Evolutionary conservation across 2,888 invertebrate species (phyloP).

Genomic region (Leptothorax acervorum): DNA sequence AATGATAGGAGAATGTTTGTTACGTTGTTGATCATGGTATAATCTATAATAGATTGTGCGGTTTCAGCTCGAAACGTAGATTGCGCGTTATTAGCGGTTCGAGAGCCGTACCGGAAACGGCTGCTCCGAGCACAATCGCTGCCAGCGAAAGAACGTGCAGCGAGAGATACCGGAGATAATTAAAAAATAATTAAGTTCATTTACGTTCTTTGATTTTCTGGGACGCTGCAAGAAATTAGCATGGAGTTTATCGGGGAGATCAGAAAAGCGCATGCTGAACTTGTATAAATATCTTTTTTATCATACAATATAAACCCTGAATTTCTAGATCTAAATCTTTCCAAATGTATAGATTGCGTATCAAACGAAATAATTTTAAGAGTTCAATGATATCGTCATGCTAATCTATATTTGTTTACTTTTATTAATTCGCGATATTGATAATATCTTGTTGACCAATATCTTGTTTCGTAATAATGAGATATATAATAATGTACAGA

Average conservation of each 20-base stretch:
- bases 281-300: not conserved
- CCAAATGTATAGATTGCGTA: not conserved
- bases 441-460: not conserved
- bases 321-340: not conserved
- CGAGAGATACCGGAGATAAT: conserved; percentile 15
- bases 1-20: not conserved
- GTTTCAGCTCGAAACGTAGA: not conserved
- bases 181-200: conserved; percentile 30
- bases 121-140: not conserved
- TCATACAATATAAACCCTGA: not conserved
- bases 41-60: not conserved
- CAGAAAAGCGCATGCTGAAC: not conserved
- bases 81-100: conserved; percentile 1
- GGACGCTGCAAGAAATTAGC: not conserved
- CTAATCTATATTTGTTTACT: not conserved
- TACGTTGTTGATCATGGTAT: not conserved
- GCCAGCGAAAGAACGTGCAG: not conserved
- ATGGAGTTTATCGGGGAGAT: not conserved
- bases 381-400: not conserved
- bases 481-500: not conserved
- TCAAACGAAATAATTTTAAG: not conserved
- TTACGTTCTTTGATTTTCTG: conserved; percentile 45
- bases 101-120: not conserved
- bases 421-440: not conserved
- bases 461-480: conserved; percentile 5